Base-by-base conservation (phyloP, 2,888 invertebrate genomes). In the Scaptomyza cyrtandrae region DNA sequence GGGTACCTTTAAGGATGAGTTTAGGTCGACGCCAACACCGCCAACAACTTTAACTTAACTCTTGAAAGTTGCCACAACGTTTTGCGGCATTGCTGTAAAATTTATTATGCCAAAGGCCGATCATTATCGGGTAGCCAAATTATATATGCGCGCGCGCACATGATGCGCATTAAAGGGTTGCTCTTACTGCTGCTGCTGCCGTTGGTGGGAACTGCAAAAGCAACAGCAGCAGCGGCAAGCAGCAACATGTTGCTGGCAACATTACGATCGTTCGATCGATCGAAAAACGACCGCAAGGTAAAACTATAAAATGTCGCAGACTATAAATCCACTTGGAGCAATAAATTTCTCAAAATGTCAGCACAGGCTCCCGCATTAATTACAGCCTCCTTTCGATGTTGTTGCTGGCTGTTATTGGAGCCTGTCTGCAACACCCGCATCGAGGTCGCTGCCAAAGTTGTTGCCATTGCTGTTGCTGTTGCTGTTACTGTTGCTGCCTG, bases 101-200 rank as follows among this genome's bases (percentile, higher is more conserved):
- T 86, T 87, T 84, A 84, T 89, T 89, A 86, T 89, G 86, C 86
- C 86, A 89, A 89, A 89, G 90, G 86, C 89, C 90, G 86, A 86
- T 86, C 88, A 90, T 86, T 86, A 86, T 86, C 86, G 90, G 90
- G 90, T 89, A 89, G 90, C 89, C 86, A 89, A 86, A 86, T 86
- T 86, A 86, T 89, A 86, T 88, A 89, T 88, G 90, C 88, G 87
- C 86, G 89, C 75, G 89, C 88, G 78, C 90, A 86, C 75, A 89
- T 86, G 85, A 88, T 89, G 89, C 73, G 89, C 86, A 84, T 86
- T 89, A 87, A 89, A 81, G 86, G 90, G 75, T 77, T 67, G 77
- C 63, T 58, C 55, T 33, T 63, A 46, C 27, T 46, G 53, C 46
- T 44, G 45, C 41, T 48, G 54, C 60, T 45, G 48, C 65, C 44